A percentile compares a stretch with the other conserved stretches of the same genome.
Evolutionary conservation across 2,888 invertebrate species (phyloP).

Genomic region (Gymnosoma rotundatum): DNA sequence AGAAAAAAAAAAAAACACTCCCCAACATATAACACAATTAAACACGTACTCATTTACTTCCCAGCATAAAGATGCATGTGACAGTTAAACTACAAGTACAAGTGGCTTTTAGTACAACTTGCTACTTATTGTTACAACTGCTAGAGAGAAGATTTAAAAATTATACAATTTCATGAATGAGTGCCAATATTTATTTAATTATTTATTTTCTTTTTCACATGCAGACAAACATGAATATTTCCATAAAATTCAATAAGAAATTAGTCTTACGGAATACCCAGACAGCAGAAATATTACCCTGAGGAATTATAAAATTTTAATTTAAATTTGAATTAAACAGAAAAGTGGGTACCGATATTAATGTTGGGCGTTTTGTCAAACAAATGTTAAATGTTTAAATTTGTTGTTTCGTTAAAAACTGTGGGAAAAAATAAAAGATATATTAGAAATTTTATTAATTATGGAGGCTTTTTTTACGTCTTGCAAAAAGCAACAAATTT

Average conservation of each 20-base stretch:
- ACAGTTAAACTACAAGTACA: constrained; percentile 28
- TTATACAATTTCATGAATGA: constrained; percentile 68
- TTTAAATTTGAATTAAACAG: constrained; percentile 23
- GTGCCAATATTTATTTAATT: constrained; percentile 66
- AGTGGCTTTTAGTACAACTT: constrained; percentile 16
- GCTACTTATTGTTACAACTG: constrained; percentile 5
- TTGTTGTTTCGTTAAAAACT: neutral
- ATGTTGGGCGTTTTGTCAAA: too few relatives aligned
- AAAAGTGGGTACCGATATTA: constrained; percentile 2
- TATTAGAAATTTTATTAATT: neutral
- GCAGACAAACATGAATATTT: constrained; percentile 27
- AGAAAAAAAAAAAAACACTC: constrained; percentile 32
- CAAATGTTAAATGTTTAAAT: neutral
- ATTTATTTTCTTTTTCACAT: constrained; percentile 26
- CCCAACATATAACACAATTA: constrained; percentile 44
- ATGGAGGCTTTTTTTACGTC: too few relatives aligned
- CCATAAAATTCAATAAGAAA: constrained; percentile 40
- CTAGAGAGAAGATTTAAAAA: constrained; percentile 38
- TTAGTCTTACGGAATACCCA: constrained; percentile 9
- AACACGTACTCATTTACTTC: constrained; percentile 33
- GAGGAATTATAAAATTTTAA: constrained; percentile 43
- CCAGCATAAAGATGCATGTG: constrained; percentile 34
- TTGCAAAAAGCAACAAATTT: too few relatives aligned
- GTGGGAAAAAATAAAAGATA: neutral
- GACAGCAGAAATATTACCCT: constrained; percentile 29